A percentile compares a stretch with the other conserved stretches of the same genome.
phyloP scores from a whole-genome alignment of 2,797 vertebrate species.

The Apogon hyalosoma region DNA sequence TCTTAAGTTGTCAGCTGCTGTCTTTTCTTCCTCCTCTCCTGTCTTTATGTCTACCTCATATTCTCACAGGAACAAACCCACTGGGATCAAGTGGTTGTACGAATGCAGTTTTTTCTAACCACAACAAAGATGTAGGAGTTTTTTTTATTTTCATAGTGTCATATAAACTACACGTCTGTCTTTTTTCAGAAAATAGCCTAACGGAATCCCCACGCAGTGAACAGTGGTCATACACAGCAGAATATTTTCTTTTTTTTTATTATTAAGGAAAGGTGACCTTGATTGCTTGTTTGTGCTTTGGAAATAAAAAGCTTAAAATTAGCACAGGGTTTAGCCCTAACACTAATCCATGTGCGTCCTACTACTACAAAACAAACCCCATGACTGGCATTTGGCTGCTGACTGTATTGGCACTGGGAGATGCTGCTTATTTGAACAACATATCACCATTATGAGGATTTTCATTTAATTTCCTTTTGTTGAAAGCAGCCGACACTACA shows the following conservation, averaged over 20 bases:
- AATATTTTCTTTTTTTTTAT: background rate
- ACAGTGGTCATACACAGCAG: background rate
- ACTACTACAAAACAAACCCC: constrained; percentile 41
- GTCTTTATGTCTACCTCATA: background rate
- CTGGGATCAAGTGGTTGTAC: background rate
- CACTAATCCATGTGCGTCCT: constrained; percentile 69
- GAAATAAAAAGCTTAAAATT: constrained; percentile 72
- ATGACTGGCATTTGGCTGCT: constrained; percentile 10
- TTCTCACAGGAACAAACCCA: background rate
- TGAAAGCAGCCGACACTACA: background rate
- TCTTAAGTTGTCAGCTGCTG: background rate
- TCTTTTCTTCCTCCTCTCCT: background rate
- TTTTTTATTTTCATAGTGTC: background rate
- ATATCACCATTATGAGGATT: background rate
- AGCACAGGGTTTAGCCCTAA: constrained; percentile 67
- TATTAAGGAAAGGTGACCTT: constrained; percentile 29
- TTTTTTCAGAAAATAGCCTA: background rate
- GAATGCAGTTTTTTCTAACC: background rate
- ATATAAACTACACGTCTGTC: no score
- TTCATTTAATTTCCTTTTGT: background rate
- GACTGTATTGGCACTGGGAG: background rate
- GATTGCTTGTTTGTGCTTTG: constrained; percentile 44
- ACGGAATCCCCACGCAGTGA: background rate
- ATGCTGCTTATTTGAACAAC: background rate
- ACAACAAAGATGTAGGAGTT: background rate